Evolutionary conservation across 2,888 invertebrate species (phyloP).

Genomic region (Tetranychus truncatus): DNA sequence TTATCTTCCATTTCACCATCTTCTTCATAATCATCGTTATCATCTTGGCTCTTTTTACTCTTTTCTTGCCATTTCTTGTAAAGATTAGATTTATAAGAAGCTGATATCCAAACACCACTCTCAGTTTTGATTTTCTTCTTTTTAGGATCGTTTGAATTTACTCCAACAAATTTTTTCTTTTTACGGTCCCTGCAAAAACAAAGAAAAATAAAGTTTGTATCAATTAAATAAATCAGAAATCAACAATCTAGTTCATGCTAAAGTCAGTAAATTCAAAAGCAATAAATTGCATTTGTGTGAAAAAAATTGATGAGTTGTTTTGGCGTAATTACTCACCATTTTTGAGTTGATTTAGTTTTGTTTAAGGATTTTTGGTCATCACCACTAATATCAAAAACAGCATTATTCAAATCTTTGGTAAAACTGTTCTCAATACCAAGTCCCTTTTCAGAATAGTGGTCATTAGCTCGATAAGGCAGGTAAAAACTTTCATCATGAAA

Average conservation of each 20-base stretch:
- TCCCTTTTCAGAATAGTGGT: constrained; percentile 64
- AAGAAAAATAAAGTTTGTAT: not conserved
- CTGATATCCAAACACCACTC: constrained; percentile 81
- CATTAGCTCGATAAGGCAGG: constrained; percentile 63
- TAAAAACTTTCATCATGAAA: constrained; percentile 56
- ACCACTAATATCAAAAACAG: constrained; percentile 61
- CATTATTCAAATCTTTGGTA: constrained; percentile 54
- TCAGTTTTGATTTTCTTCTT: constrained; percentile 75
- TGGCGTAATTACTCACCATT: constrained; percentile 36
- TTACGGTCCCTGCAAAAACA: constrained; percentile 58
- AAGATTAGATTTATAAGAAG: constrained; percentile 71
- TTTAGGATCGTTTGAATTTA: constrained; percentile 35
- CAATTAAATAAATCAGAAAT: not conserved
- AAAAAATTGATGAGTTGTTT: not conserved
- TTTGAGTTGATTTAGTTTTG: constrained; percentile 41
- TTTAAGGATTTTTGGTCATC: constrained; percentile 52
- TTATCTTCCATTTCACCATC: not conserved
- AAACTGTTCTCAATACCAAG: constrained; percentile 54
- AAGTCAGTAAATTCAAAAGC: too few species aligned
- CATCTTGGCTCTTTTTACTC: constrained; percentile 30
- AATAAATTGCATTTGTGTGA: not conserved
- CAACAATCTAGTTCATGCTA: not conserved
- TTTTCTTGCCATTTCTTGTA: constrained; percentile 62
- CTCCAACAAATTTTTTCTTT: constrained; percentile 72
- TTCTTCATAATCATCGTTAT: not conserved